These are phyloP conservation scores for Acestrorhynchus altus DNA, from an alignment of 2,797 vertebrate species.

Conservation along the genomic window DNA sequence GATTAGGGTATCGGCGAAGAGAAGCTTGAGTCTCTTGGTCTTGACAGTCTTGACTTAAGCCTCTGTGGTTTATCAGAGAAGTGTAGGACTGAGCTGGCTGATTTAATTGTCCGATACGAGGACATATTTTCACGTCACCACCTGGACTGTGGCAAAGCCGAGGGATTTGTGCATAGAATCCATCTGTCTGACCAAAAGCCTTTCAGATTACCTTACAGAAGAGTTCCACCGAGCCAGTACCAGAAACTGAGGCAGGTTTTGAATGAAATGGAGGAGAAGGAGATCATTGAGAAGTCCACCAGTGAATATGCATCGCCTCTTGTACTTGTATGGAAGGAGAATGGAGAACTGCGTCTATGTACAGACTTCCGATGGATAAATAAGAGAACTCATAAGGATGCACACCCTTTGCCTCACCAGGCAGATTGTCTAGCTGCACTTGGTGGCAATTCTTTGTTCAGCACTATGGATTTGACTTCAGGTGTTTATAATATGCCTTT, in stretches of 20 bases:
- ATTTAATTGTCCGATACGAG: neutral
- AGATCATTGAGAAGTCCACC: slow-evolving; percentile 24
- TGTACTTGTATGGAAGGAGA: slow-evolving; percentile 25
- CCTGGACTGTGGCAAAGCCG: neutral
- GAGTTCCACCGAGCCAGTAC: slow-evolving; percentile 5
- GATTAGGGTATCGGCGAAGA: too few relatives aligned
- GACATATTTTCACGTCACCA: neutral
- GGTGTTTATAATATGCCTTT: neutral
- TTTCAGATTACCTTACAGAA: neutral
- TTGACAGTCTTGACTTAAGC: neutral
- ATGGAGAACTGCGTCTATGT: slow-evolving; percentile 16
- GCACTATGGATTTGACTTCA: neutral
- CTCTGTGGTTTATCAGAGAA: neutral
- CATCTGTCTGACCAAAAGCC: neutral
- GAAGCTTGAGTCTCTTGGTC: too few relatives aligned
- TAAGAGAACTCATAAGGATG: neutral
- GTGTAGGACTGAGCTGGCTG: neutral
- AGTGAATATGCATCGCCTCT: slow-evolving; percentile 27
- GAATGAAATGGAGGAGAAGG: neutral
- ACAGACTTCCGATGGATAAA: slow-evolving; percentile 37
- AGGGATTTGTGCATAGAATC: neutral
- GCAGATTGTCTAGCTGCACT: slow-evolving; percentile 11
- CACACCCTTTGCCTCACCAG: neutral
- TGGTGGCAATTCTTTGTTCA: neutral
- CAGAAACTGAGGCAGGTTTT: slow-evolving; percentile 8